Evolutionary conservation across 2,113 vertebrate genomes (phyloP).

Genomic region (Xenopus tropicalis): UCB_Xtro_10.0 CM004445.2:1561001-1561500

Average conservation of each 20-base stretch:
- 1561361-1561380: too few species aligned
- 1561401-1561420: too few species aligned
- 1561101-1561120: constrained; percentile 15
- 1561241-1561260: constrained; percentile 68
- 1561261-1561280: too few species aligned
- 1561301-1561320: too few species aligned
- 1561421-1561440: too few species aligned
- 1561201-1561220: constrained; percentile 82
- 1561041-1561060: constrained; percentile 11
- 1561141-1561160: constrained; percentile 83
- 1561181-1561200: constrained; percentile 78
- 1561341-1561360: too few species aligned
- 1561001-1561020: neutral
- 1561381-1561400: too few species aligned
- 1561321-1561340: too few species aligned
- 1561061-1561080: neutral
- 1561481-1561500: too few species aligned
- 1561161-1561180: constrained; percentile 81
- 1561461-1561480: too few species aligned
- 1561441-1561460: too few species aligned
- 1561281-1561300: too few species aligned
- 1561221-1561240: constrained; percentile 81
- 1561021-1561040: neutral
- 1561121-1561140: constrained; percentile 75
- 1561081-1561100: constrained; percentile 46